These are phyloP conservation scores for Cephus nigrinus DNA, from an alignment of 2,888 invertebrate genomes.

Conservation along the genomic window DNA sequence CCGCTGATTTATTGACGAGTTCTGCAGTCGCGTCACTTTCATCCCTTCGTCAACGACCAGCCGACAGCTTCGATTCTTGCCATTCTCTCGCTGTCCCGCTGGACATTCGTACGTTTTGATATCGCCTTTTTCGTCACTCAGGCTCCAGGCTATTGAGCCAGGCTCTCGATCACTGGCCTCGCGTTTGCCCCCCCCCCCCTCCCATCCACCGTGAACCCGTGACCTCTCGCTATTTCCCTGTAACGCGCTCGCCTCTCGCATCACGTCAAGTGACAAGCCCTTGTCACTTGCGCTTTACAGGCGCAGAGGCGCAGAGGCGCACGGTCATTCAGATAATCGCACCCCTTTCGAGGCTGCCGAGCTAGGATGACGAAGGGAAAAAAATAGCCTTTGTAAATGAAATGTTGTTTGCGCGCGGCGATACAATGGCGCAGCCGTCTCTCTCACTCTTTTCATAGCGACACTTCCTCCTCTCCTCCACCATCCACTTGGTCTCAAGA, in stretches of 20 bases:
- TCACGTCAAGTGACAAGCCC: conserved; percentile 32
- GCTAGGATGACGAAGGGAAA: conserved; percentile 4
- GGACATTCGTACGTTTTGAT: conserved; percentile 23
- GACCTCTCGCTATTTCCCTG: neutral
- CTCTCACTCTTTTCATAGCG: neutral
- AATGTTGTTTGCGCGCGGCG: neutral
- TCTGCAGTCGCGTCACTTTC: neutral
- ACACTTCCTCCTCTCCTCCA: no score
- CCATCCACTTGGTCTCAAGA: no score
- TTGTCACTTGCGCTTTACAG: conserved; percentile 34
- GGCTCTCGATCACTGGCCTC: conserved; percentile 10
- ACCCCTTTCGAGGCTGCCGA: conserved; percentile 19
- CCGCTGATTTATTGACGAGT: neutral
- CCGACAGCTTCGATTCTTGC: neutral
- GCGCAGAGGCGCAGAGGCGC: neutral
- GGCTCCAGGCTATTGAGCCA: neutral
- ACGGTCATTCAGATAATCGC: conserved; percentile 14
- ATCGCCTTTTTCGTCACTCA: conserved; percentile 29
- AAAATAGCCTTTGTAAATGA: neutral
- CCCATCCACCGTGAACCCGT: neutral
- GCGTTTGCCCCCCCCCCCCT: conserved; percentile 10
- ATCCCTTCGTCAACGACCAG: neutral
- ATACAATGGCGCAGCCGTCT: neutral
- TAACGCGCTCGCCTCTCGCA: conserved; percentile 17
- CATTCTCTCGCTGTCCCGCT: neutral